These are phyloP conservation scores for Sarcophaga caerulescens DNA, from an alignment of 2,888 invertebrate genomes.

Conservation along the genomic window DNA sequence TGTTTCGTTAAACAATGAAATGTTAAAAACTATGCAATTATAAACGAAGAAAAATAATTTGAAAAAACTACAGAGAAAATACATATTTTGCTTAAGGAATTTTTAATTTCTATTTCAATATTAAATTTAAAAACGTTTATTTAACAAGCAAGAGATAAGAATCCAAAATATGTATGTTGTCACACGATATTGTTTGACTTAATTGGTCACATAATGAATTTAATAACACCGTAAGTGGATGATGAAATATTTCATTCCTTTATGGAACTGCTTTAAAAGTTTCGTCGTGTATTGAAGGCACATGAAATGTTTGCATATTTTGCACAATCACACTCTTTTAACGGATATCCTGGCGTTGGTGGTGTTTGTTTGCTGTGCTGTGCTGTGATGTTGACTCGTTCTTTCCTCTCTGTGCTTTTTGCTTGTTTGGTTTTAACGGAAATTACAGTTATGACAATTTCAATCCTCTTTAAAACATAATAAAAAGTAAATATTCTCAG, in stretches of 20 bases:
- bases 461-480: conserved; percentile 62
- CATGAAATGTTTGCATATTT: conserved; percentile 56
- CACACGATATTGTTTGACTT: too few relatives aligned
- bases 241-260: conserved; percentile 20
- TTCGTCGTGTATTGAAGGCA: conserved; percentile 46
- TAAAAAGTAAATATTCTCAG: conserved; percentile 61
- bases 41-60: conserved; percentile 33
- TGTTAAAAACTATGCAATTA: conserved; percentile 20
- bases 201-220: too few relatives aligned
- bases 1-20: conserved; percentile 46
- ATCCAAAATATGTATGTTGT: too few relatives aligned
- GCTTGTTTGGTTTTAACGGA: conserved; percentile 51
- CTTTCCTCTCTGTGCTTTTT: neutral
- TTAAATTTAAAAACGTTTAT: too few relatives aligned
- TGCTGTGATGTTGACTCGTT: conserved; percentile 17
- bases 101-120: too few relatives aligned
- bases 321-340: conserved; percentile 36
- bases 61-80: neutral
- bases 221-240: neutral
- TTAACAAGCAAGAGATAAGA: too few relatives aligned
- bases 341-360: conserved; percentile 63
- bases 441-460: conserved; percentile 67
- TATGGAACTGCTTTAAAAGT: conserved; percentile 8
- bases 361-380: conserved; percentile 52
- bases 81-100: too few relatives aligned